Percentiles rank a stretch among this genome's conserved stretches.
These are phyloP conservation scores for Parasteatoda tepidariorum DNA, from an alignment of 1,140 invertebrate species.

Conservation along the genomic window DNA sequence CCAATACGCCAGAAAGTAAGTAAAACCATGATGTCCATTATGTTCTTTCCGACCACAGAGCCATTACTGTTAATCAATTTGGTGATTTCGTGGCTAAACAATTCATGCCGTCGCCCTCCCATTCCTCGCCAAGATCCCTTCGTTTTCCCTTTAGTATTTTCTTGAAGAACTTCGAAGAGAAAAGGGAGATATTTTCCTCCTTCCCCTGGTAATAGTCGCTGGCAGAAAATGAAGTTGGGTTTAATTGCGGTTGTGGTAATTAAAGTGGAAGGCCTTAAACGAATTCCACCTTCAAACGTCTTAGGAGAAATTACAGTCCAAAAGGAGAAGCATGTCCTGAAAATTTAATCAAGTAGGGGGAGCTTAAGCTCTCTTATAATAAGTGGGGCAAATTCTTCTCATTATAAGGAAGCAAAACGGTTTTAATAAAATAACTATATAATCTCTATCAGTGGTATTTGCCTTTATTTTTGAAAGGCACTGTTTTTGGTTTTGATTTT, in stretches of 20 bases:
- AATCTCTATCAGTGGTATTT: too few relatives aligned
- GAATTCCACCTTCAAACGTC: slow-evolving; percentile 42
- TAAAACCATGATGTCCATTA: slow-evolving; percentile 33
- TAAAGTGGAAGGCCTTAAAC: slow-evolving; percentile 21
- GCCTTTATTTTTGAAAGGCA: too few relatives aligned
- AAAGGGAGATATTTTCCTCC: neutral
- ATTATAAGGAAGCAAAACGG: too few relatives aligned
- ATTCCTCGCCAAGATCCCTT: neutral
- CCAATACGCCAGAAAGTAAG: slow-evolving; percentile 20
- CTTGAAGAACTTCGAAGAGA: neutral
- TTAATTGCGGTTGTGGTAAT: slow-evolving; percentile 51
- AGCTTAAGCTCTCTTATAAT: neutral
- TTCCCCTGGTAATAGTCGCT: neutral
- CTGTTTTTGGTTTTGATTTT: too few relatives aligned
- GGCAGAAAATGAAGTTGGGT: slow-evolving; percentile 4
- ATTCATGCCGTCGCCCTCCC: slow-evolving; percentile 15
- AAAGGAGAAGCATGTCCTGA: neutral
- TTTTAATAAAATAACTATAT: too few relatives aligned
- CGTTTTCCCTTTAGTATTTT: neutral
- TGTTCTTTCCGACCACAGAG: slow-evolving; percentile 51
- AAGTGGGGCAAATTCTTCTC: neutral
- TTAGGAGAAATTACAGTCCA: slow-evolving; percentile 27
- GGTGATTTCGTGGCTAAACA: slow-evolving; percentile 55
- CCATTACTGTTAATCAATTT: slow-evolving; percentile 59
- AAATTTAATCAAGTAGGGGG: slow-evolving; percentile 13